These are phyloP conservation scores for Arothron firmamentum DNA, from an alignment of 2,113 vertebrate genomes.

Conservation along the genomic window DNA sequence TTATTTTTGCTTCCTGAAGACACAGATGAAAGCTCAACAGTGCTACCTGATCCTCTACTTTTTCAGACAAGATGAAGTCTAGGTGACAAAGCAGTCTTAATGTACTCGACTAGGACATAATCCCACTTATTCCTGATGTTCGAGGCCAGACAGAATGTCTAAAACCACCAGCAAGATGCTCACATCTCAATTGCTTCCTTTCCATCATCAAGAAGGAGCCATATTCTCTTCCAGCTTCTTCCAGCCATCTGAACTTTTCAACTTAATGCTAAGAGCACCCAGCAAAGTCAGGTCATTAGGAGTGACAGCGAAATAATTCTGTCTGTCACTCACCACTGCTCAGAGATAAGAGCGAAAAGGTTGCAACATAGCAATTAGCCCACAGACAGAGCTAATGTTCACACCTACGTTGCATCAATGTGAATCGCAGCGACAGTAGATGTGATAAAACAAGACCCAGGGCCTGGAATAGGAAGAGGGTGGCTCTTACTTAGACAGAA, in stretches of 20 bases:
- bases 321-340: background rate
- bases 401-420: background rate
- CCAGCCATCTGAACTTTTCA: background rate
- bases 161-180: background rate
- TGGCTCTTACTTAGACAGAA: background rate
- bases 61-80: too few relatives aligned
- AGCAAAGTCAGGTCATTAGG: background rate
- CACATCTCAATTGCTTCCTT: background rate
- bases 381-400: background rate
- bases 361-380: background rate
- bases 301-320: background rate
- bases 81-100: background rate
- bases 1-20: too few relatives aligned
- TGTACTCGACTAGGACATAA: background rate
- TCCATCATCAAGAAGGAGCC: background rate
- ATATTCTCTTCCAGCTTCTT: slow-evolving; percentile 7
- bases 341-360: background rate
- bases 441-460: background rate
- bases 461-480: background rate
- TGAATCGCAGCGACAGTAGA: background rate
- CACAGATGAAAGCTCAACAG: too few relatives aligned
- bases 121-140: background rate
- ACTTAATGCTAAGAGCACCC: background rate
- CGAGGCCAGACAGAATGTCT: slow-evolving; percentile 3
- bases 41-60: too few relatives aligned